Evolutionary conservation across 2,888 invertebrate genomes (phyloP).

Genomic region (Drosophila melanocephala): DNA sequence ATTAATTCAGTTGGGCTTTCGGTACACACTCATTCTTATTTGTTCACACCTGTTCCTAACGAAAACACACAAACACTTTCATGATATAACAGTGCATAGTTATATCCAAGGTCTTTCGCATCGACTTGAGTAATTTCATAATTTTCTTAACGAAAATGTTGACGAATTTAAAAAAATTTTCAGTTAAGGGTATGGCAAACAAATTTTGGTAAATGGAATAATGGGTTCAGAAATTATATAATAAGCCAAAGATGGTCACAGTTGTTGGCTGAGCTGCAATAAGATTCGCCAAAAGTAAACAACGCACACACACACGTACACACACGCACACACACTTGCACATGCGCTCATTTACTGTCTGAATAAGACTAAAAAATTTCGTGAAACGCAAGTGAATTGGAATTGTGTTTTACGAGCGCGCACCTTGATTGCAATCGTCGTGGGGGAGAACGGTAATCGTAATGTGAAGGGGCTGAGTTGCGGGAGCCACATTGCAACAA

Average conservation of each 20-base stretch:
- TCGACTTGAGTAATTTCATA: slow-evolving; percentile 49
- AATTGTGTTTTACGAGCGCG: slow-evolving; percentile 71
- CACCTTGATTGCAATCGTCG: slow-evolving; percentile 63
- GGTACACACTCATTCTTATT: slow-evolving; percentile 13
- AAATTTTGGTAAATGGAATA: slow-evolving; percentile 70
- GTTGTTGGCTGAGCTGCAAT: slow-evolving; percentile 63
- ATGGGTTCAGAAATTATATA: slow-evolving; percentile 71
- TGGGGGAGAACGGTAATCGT: slow-evolving; percentile 37
- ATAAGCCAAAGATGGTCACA: slow-evolving; percentile 65
- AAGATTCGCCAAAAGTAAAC: slow-evolving; percentile 51
- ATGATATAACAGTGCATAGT: slow-evolving; percentile 42
- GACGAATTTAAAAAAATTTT: slow-evolving; percentile 68
- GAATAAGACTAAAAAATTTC: slow-evolving; percentile 47
- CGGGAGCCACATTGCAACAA: slow-evolving; percentile 69
- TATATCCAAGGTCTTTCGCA: slow-evolving; percentile 57
- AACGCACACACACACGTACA: slow-evolving; percentile 27
- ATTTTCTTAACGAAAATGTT: slow-evolving; percentile 54
- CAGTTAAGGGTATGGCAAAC: slow-evolving; percentile 44
- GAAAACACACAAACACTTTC: slow-evolving; percentile 9
- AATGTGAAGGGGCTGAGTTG: slow-evolving; percentile 21
- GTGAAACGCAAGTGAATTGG: slow-evolving; percentile 73
- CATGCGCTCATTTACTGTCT: slow-evolving; percentile 22
- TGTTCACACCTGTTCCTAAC: slow-evolving; percentile 13
- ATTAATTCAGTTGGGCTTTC: slow-evolving; percentile 8
- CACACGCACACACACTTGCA: slow-evolving; percentile 12